Evolutionary conservation across 1,140 invertebrate genomes (phyloP), one percentile per base, ranked within the genome.

Genomic region (Diachasmimorpha longicaudata): DNA sequence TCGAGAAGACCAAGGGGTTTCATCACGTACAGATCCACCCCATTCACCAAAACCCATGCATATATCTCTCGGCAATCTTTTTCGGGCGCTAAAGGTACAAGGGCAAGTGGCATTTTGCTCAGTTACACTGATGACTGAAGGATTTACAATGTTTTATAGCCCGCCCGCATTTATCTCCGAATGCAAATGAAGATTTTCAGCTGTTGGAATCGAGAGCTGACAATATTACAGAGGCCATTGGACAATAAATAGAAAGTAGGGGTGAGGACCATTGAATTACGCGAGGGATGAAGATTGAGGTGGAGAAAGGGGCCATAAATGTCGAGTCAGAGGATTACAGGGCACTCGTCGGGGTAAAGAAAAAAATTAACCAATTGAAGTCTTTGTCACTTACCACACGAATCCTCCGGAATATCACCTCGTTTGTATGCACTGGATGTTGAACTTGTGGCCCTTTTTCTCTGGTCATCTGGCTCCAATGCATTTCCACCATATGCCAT

Each of bases 71-170:
- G 31, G 31, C 19, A 16, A 10, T 36, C 63, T 37, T 73, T 76
- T 74, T 52, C 39, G 44, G 16, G 42, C 37, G 52, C 39, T 25
- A n/a, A 63, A 72, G 71, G 31, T 23, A 72, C 39, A 42, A 23
- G 19, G 72, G 19, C 19, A 68, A 46, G 25, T 63, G 36, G 6
- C 70, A 46, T 37, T n/a, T 39, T 5, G 70, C 36, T 19, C 37
- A 21, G 44, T 48, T 16, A n/a, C 23, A 72, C 73, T 74, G 81
- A 83, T 81, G 82, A 84, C 70, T 77, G 79, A 84, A 84, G 79
- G 80, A 83, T 84, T 85, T 81, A 83, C 80, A 74, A 67, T 73
- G 63, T 83, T 81, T 82, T 84, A 80, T 82, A 82, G 73, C 78
- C 23, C 6, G 5, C 63, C 63, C 68, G 73, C 78, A 79, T 82